Evolutionary conservation across 1,140 invertebrate genomes (phyloP).

Genomic region (Schlechtendalia chinensis): DNA sequence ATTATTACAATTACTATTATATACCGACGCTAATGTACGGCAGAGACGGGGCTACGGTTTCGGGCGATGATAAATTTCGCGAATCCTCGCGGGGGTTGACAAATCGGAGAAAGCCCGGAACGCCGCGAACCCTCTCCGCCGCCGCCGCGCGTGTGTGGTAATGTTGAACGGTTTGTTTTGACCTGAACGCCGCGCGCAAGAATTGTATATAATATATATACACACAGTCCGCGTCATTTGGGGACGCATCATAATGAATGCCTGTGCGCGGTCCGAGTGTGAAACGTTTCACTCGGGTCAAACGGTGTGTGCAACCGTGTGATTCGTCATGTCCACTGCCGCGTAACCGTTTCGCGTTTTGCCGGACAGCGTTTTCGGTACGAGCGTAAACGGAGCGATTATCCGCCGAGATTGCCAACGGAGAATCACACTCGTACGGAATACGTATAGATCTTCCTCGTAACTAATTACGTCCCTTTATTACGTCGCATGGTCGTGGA

Average conservation of each 20-base stretch:
- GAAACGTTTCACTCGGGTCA: constrained; percentile 29
- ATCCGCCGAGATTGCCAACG: too few relatives aligned
- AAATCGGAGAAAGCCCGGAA: background rate
- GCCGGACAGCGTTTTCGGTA: too few relatives aligned
- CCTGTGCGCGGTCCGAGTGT: background rate
- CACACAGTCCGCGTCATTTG: too few relatives aligned
- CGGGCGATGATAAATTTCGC: background rate
- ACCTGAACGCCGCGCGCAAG: background rate
- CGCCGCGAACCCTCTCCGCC: background rate
- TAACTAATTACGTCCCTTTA: too few relatives aligned
- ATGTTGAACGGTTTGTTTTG: constrained; percentile 9
- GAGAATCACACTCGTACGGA: too few relatives aligned
- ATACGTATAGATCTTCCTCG: too few relatives aligned
- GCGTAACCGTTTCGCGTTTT: background rate
- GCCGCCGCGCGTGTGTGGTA: background rate
- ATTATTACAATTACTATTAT: too few relatives aligned
- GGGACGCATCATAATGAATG: too few relatives aligned
- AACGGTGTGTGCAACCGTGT: background rate
- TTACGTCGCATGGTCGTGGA: too few relatives aligned
- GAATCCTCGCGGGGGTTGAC: background rate
- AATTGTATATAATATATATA: background rate
- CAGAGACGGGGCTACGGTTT: background rate
- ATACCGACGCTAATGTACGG: too few relatives aligned
- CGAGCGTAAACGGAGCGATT: too few relatives aligned
- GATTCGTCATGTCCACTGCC: constrained; percentile 28